Evolutionary conservation across 2,888 invertebrate species (phyloP).

Genomic region (Helleia helle): DNA sequence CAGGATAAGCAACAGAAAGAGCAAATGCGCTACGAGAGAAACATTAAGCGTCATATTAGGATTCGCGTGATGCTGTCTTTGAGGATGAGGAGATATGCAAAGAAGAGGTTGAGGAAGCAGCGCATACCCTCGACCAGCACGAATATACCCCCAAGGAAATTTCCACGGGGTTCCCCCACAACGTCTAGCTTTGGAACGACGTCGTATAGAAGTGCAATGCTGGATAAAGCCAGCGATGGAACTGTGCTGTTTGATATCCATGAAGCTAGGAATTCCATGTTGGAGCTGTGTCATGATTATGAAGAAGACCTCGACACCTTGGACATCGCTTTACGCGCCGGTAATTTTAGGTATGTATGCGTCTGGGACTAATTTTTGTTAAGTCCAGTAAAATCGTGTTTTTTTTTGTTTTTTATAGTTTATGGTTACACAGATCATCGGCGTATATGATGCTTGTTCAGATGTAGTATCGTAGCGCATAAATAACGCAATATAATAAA

Average conservation of each 20-base stretch:
- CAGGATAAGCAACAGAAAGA: slow-evolving; percentile 59
- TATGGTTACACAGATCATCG: no score
- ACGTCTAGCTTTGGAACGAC: slow-evolving; percentile 58
- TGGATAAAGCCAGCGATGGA: slow-evolving; percentile 53
- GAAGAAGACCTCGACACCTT: slow-evolving; percentile 63
- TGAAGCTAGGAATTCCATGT: slow-evolving; percentile 60
- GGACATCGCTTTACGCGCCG: slow-evolving; percentile 64
- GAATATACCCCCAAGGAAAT: slow-evolving; percentile 49
- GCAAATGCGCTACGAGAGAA: slow-evolving; percentile 69
- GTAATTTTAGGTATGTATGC: slow-evolving; percentile 60
- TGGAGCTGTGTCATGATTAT: slow-evolving; percentile 64
- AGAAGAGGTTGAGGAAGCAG: slow-evolving; percentile 42
- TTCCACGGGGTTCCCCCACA: slow-evolving; percentile 43
- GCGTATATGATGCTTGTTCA: no score
- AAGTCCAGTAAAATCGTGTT: no score
- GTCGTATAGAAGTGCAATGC: slow-evolving; percentile 57
- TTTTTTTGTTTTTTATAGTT: not conserved
- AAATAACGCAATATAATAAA: no score
- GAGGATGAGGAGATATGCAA: slow-evolving; percentile 73
- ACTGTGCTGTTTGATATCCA: slow-evolving; percentile 60
- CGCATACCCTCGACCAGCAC: slow-evolving; percentile 33
- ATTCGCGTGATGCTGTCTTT: slow-evolving; percentile 79
- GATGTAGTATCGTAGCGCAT: no score
- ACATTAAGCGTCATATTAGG: slow-evolving; percentile 76
- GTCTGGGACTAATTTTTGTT: no score